Evolutionary conservation across 2,797 vertebrate species (phyloP), one percentile per base, ranked within the genome.

Genomic region (Rhinatrema bivittatum): DNA sequence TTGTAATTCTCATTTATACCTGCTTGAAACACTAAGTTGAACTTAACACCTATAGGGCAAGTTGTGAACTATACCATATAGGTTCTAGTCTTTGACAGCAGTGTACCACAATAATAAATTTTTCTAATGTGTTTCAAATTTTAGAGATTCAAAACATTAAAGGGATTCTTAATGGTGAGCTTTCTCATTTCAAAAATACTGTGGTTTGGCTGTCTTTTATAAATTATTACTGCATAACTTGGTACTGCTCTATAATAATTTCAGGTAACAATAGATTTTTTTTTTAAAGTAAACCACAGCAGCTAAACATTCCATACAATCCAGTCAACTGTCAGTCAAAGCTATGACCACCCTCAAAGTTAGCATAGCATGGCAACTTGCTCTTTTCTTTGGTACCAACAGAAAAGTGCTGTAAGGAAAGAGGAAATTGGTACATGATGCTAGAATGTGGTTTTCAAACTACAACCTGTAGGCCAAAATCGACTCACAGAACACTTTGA

Each of bases 1-100:
- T 50, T 59, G 43, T 19, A 60, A 24, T 5, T 63, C 10, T 15
- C 5, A n/a, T n/a, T 30, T 48, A 29, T 14, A 53, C 44, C 14
- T 46, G 62, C 18, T 16, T 28, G 12, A 53, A 28, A 50, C 44
- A 19, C 48, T 41, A 65, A 56, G 2, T 33, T 50, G 42, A 6
- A 51, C 29, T 7, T 18, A 21, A n/a, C 25, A 21, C 29, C 53
- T 59, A 41, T n/a, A 53, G 17, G 20, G 19, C 43, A 24, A 20
- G 28, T 43, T 31, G 17, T 11, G 72, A 54, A 34, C 40, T 25
- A 13, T 39, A 33, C 0, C 19, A 52, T 50, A 24, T 49, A 20
- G 31, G 25, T 22, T 39, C n/a, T n/a, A n/a, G n/a, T n/a, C n/a
- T n/a, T n/a, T 20, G 29, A 10, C 10, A 15, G 42, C 20, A 44